Percentiles rank a stretch among this genome's conserved stretches.
Evolutionary conservation across 2,113 vertebrate species (phyloP).

Genomic region (Oncorhynchus masou): DNA sequence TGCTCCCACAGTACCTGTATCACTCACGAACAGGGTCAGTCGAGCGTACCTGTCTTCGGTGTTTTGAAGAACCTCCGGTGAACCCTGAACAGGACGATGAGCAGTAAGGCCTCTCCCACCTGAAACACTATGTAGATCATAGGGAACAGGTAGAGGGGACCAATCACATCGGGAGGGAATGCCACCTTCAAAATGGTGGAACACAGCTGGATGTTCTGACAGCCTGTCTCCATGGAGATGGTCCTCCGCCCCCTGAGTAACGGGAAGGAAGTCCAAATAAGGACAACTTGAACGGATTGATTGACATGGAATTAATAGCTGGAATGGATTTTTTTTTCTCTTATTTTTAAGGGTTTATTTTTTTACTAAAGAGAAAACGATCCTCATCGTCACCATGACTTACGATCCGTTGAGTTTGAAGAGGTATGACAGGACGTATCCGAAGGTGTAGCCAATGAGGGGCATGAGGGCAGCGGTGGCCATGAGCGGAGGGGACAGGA

Average conservation of each 20-base stretch:
- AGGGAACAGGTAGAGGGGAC: constrained; percentile 78
- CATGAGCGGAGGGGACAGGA: constrained; percentile 71
- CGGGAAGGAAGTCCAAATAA: not conserved
- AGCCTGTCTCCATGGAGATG: constrained; percentile 79
- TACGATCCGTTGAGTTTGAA: constrained; percentile 73
- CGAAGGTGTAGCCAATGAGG: constrained; percentile 74
- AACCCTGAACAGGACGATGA: constrained; percentile 67
- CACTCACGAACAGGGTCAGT: not conserved
- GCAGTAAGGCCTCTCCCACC: constrained; percentile 63
- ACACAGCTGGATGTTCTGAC: constrained; percentile 80
- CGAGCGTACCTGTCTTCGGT: constrained; percentile 33
- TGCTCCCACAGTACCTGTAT: not conserved
- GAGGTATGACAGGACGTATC: constrained; percentile 72
- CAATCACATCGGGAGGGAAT: constrained; percentile 67
- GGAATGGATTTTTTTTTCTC: too few species aligned
- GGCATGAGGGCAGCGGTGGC: constrained; percentile 77
- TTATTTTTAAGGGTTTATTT: too few species aligned
- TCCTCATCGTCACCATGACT: constrained; percentile 23
- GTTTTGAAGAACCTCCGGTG: constrained; percentile 56
- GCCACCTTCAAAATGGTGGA: constrained; percentile 71
- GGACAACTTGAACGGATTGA: not conserved
- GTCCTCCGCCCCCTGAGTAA: constrained; percentile 71
- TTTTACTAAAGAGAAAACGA: too few species aligned
- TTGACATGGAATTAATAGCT: not conserved
- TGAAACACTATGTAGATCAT: constrained; percentile 74